These are phyloP conservation scores for Drosophila sordidapex DNA, from an alignment of 2,888 invertebrate genomes.

Conservation along the genomic window DNA sequence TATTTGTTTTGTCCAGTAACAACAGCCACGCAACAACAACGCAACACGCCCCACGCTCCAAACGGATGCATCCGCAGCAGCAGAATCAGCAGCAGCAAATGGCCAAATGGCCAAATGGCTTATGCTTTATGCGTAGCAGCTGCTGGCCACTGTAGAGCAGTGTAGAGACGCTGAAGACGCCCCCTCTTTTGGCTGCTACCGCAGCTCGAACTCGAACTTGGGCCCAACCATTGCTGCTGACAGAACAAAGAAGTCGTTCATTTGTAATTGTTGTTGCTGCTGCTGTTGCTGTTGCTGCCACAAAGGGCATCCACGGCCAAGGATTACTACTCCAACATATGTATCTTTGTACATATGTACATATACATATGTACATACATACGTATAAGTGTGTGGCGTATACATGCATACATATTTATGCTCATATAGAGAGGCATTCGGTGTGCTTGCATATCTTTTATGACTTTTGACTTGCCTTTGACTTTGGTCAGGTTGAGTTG, in stretches of 20 bases:
- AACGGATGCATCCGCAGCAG: slow-evolving; percentile 34
- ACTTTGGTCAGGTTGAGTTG: slow-evolving; percentile 60
- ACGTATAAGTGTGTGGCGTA: slow-evolving; percentile 10
- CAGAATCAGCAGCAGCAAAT: slow-evolving; percentile 40
- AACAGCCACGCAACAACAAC: slow-evolving; percentile 46
- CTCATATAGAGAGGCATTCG: slow-evolving; percentile 45
- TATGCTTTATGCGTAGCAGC: slow-evolving; percentile 79
- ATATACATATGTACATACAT: not conserved
- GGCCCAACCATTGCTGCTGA: slow-evolving; percentile 76
- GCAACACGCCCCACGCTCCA: slow-evolving; percentile 51
- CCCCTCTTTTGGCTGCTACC: slow-evolving; percentile 77
- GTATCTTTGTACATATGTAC: slow-evolving; percentile 1
- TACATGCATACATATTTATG: slow-evolving; percentile 39
- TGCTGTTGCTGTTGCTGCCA: slow-evolving; percentile 29
- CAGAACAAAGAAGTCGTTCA: slow-evolving; percentile 84
- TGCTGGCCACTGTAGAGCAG: slow-evolving; percentile 45
- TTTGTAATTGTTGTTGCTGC: slow-evolving; percentile 82
- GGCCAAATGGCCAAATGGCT: slow-evolving; percentile 61
- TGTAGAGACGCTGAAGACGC: slow-evolving; percentile 52
- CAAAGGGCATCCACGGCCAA: slow-evolving; percentile 64
- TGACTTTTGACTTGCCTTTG: slow-evolving; percentile 77
- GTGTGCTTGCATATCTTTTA: slow-evolving; percentile 74
- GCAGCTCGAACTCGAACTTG: slow-evolving; percentile 54
- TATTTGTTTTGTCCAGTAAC: slow-evolving; percentile 75
- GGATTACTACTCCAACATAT: slow-evolving; percentile 64